phyloP scores from a whole-genome alignment of 2,113 vertebrate genomes.

The Cyphomyrus discorhynchus region DNA sequence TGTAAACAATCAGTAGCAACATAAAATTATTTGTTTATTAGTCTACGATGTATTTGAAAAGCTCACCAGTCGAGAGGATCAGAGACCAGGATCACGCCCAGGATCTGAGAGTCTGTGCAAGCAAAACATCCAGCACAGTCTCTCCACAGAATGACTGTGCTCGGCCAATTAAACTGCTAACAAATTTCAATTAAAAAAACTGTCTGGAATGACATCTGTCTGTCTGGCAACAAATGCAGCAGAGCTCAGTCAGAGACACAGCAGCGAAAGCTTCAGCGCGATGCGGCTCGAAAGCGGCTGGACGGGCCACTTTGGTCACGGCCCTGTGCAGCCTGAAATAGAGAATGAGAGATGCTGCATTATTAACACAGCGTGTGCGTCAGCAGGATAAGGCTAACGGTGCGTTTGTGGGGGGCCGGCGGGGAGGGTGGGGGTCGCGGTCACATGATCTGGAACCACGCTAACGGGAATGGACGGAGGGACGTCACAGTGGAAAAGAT shows the following conservation, averaged over 20 bases:
- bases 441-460: neutral
- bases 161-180: conserved; percentile 17
- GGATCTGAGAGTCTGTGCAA: neutral
- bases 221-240: neutral
- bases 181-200: conserved; percentile 19
- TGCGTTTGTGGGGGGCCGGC: neutral
- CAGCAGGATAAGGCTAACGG: conserved; percentile 10
- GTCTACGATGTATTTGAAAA: neutral
- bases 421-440: neutral
- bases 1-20: neutral
- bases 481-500: neutral
- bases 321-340: conserved; percentile 18
- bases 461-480: neutral
- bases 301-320: neutral
- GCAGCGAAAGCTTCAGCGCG: neutral
- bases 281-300: conserved; percentile 12
- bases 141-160: neutral
- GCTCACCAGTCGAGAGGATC: neutral
- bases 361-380: conserved; percentile 29
- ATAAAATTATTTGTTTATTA: neutral
- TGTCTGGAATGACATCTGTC: conserved; percentile 17
- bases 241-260: conserved; percentile 9
- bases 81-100: neutral
- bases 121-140: neutral
- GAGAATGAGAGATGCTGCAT: conserved; percentile 30